A percentile compares a stretch with the other conserved stretches of the same genome.
Evolutionary conservation across 2,113 vertebrate genomes (phyloP).

Genomic region (Pipa parva): DNA sequence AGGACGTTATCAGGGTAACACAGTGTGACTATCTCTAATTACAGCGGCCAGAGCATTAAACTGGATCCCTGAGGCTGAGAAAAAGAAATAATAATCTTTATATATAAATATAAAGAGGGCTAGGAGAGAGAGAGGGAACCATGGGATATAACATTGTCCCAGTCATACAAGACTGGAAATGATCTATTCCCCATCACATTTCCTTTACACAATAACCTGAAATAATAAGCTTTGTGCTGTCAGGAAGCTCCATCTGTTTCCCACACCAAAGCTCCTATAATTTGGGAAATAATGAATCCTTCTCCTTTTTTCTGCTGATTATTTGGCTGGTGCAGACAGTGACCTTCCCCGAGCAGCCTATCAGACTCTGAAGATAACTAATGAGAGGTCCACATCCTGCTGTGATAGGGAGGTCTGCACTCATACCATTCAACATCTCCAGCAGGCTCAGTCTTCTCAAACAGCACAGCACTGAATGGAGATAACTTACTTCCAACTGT

Average conservation of each 20-base stretch:
- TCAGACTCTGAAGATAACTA: conserved; percentile 56
- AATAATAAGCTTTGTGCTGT: conserved; percentile 55
- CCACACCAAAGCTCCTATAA: conserved; percentile 54
- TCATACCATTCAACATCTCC: conserved; percentile 30
- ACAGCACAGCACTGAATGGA: background rate
- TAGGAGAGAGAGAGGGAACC: too few species aligned
- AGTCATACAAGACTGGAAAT: too few species aligned
- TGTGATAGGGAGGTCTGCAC: conserved; percentile 46
- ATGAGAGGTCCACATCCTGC: conserved; percentile 48
- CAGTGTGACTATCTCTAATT: too few species aligned
- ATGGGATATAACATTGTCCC: too few species aligned
- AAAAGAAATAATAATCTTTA: too few species aligned
- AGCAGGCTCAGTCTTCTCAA: background rate
- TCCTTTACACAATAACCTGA: conserved; percentile 58
- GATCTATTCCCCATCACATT: too few species aligned
- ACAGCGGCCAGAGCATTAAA: too few species aligned
- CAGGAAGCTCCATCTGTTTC: conserved; percentile 59
- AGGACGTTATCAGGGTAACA: too few species aligned
- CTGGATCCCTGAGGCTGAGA: too few species aligned
- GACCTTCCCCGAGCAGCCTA: conserved; percentile 54
- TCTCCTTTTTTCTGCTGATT: conserved; percentile 54
- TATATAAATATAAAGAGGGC: too few species aligned
- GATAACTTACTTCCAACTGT: background rate
- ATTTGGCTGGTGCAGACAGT: conserved; percentile 59
- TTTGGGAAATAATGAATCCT: conserved; percentile 64